Evolutionary conservation across 2,797 vertebrate species (phyloP).

Genomic region (Pseudocheirus occidentalis): DNA sequence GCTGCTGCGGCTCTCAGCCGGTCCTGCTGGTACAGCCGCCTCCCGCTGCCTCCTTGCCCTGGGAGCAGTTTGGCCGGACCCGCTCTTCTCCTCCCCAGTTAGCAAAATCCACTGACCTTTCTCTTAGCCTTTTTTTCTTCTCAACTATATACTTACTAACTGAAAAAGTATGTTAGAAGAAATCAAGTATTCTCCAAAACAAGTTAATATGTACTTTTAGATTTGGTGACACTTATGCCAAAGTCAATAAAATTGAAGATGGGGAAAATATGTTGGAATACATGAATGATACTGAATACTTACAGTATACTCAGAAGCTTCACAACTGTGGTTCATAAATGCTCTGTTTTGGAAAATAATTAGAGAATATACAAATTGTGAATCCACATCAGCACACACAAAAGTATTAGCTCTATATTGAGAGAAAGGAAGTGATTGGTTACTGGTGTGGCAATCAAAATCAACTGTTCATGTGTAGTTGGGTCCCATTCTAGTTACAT

Average conservation of each 20-base stretch:
- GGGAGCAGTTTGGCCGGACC: too few relatives aligned
- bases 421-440: background rate
- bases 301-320: background rate
- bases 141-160: too few relatives aligned
- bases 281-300: background rate
- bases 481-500: background rate
- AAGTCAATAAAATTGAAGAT: background rate
- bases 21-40: too few relatives aligned
- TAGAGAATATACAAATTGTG: background rate
- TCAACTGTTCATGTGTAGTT: background rate
- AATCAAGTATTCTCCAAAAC: background rate
- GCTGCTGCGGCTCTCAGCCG: too few relatives aligned
- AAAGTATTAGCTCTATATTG: background rate
- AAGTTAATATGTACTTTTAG: background rate
- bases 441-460: background rate
- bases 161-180: background rate
- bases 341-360: background rate
- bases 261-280: background rate
- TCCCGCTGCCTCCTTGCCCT: too few relatives aligned
- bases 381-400: background rate
- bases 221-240: background rate
- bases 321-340: background rate
- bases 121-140: too few relatives aligned
- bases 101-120: too few relatives aligned
- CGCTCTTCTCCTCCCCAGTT: too few relatives aligned